Evolutionary conservation across 2,888 invertebrate genomes (phyloP).

Genomic region (Sarcophaga variegata): DNA sequence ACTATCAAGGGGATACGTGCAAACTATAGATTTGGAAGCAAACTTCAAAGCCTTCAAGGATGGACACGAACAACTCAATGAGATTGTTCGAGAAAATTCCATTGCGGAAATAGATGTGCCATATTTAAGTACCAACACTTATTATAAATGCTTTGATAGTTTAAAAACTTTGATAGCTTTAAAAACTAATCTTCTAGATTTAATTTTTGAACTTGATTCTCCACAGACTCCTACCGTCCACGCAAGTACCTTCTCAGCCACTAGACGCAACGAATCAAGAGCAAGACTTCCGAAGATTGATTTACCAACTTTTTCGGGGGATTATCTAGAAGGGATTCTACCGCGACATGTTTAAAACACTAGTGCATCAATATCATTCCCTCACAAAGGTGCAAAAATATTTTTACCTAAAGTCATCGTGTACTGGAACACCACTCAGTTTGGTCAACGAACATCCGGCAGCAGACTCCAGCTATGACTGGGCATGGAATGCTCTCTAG

Average conservation of each 20-base stretch:
- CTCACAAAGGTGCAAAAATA: slow-evolving; percentile 49
- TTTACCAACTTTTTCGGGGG: slow-evolving; percentile 26
- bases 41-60: slow-evolving; percentile 23
- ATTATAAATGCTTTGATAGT: slow-evolving; percentile 36
- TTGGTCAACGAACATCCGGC: slow-evolving; percentile 49
- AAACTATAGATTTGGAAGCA: slow-evolving; percentile 29
- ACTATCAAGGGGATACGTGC: background rate
- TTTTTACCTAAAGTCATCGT: slow-evolving; percentile 29
- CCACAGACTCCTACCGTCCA: slow-evolving; percentile 35
- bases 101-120: slow-evolving; percentile 14
- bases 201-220: slow-evolving; percentile 34
- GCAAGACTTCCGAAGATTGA: slow-evolving; percentile 42
- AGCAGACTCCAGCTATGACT: slow-evolving; percentile 43
- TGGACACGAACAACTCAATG: slow-evolving; percentile 29
- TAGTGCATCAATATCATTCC: background rate
- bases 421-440: slow-evolving; percentile 30
- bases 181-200: slow-evolving; percentile 31
- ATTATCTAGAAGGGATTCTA: slow-evolving; percentile 20
- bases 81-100: slow-evolving; percentile 27
- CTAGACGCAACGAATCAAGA: slow-evolving; percentile 16
- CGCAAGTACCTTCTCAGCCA: slow-evolving; percentile 35
- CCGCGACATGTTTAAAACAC: no score
- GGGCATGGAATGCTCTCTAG: background rate
- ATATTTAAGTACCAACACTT: slow-evolving; percentile 17
- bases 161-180: slow-evolving; percentile 14